Evolutionary conservation across 2,888 invertebrate species (phyloP).

Genomic region (Hypselothyrea guttata): DNA sequence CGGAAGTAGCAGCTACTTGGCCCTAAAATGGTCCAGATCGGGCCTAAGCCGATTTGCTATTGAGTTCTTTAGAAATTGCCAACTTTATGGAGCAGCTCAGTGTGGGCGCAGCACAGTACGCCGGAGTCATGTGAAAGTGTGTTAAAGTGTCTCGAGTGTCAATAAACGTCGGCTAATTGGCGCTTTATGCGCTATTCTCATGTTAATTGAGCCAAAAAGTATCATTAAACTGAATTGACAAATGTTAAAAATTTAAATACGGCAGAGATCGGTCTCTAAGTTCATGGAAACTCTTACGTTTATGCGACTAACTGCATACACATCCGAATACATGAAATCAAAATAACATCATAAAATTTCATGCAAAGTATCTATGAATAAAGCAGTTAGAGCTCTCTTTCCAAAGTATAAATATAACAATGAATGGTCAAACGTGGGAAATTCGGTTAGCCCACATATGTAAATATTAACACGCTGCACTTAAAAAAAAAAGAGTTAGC

Average conservation of each 20-base stretch:
- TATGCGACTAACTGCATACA: no score
- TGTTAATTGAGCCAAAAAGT: not conserved
- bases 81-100: slow-evolving; percentile 19
- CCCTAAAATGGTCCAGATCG: slow-evolving; percentile 17
- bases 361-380: no score
- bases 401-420: no score
- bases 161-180: slow-evolving; percentile 36
- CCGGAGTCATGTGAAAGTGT: slow-evolving; percentile 30
- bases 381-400: no score
- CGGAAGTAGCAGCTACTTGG: slow-evolving; percentile 21
- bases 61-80: not conserved
- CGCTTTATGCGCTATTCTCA: not conserved
- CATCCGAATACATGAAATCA: no score
- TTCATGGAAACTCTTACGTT: no score
- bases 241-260: no score
- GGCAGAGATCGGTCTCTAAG: no score
- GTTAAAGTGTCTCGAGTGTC: slow-evolving; percentile 44
- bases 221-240: no score
- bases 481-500: not conserved
- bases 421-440: slow-evolving; percentile 28
- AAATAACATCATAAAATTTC: no score
- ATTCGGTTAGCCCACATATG: slow-evolving; percentile 37
- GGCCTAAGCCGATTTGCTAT: slow-evolving; percentile 33
- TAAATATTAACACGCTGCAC: not conserved
- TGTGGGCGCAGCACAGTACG: slow-evolving; percentile 10